These are phyloP conservation scores for Hemicrepidius hirtus DNA, from an alignment of 2,888 invertebrate species.

Conservation along the genomic window DNA sequence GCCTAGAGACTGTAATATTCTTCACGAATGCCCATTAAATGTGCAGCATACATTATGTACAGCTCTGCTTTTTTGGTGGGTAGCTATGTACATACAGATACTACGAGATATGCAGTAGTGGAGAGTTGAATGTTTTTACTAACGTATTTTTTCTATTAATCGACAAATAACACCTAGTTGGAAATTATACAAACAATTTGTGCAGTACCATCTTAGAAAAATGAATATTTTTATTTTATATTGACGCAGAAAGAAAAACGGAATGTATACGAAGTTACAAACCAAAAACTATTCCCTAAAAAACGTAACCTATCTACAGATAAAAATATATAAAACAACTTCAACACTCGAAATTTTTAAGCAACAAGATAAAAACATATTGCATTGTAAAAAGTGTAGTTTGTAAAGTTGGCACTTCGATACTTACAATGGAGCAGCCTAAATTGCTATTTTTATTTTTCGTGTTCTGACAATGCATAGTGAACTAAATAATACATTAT, in stretches of 20 bases:
- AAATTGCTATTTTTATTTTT: slow-evolving; percentile 33
- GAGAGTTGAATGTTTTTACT: slow-evolving; percentile 40
- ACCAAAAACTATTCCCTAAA: slow-evolving; percentile 42
- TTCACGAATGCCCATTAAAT: slow-evolving; percentile 59
- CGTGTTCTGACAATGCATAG: slow-evolving; percentile 30
- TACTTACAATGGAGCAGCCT: slow-evolving; percentile 35
- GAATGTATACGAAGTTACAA: slow-evolving; percentile 47
- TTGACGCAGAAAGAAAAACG: slow-evolving; percentile 34
- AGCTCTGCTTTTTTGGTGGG: slow-evolving; percentile 49
- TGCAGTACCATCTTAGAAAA: slow-evolving; percentile 11
- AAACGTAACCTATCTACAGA: slow-evolving; percentile 40
- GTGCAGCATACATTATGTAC: slow-evolving; percentile 55
- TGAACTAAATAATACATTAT: slow-evolving; percentile 41
- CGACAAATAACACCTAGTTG: slow-evolving; percentile 47
- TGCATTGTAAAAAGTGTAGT: slow-evolving; percentile 41
- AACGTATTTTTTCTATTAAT: slow-evolving; percentile 38
- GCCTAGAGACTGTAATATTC: slow-evolving; percentile 54
- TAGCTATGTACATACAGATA: slow-evolving; percentile 52
- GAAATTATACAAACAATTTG: slow-evolving; percentile 17
- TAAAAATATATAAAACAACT: slow-evolving; percentile 46
- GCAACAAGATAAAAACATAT: slow-evolving; percentile 43
- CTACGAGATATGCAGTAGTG: slow-evolving; percentile 54
- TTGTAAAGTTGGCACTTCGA: slow-evolving; percentile 49
- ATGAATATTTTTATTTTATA: slow-evolving; percentile 3
- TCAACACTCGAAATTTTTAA: slow-evolving; percentile 44